Evolutionary conservation across 2,888 invertebrate species (phyloP), one percentile per base, ranked within the genome.

Genomic region (Scelioninae gen. 2): DNA sequence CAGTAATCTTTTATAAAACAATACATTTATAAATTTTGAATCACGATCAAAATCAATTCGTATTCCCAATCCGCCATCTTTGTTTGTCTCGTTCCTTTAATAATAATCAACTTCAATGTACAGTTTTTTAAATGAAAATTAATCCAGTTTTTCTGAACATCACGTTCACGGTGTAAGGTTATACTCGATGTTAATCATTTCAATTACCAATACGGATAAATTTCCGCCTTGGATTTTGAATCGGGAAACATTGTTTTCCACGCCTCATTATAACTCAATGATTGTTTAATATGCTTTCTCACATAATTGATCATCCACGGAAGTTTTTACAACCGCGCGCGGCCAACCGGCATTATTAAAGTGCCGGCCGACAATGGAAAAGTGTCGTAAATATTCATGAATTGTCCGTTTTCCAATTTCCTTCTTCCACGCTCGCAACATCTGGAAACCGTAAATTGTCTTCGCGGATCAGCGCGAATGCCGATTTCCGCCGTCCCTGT

Each of bases 271-370:
- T 35, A 50, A 35, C 55, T 46, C 13, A 18, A 37, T 46, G 37
- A 64, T 46, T 64, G 55, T 55, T 64, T 55, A 25, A 46, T 46
- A 55, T 46, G 46, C 64, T 64, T 64, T 55, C 46, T 46, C 64
- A 45, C 55, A 28, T 64, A 64, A 64, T 53, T 64, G 53, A 64
- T 55, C 52, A 35, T 53, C 50, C 25, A 28, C 16, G 11, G 28
- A 25, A 15, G 11, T 48, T 60, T 61, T 48, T 61, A 39, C 25
- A 48, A 45, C 28, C 39, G 19, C 10, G 10, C 31, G 37, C 11
- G n/a, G n/a, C n/a, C n/a, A n/a, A n/a, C n/a, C n/a, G 10, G 35
- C 25, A 35, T 46, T 25, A 60, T 46, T 37, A 15, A 22, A 37
- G 10, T 10, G 28, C 2, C 28, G n/a, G 31, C 10, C 31, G 31